Evolutionary conservation across 2,797 vertebrate species (phyloP).

Genomic region (Anomalospiza imberbis): DNA sequence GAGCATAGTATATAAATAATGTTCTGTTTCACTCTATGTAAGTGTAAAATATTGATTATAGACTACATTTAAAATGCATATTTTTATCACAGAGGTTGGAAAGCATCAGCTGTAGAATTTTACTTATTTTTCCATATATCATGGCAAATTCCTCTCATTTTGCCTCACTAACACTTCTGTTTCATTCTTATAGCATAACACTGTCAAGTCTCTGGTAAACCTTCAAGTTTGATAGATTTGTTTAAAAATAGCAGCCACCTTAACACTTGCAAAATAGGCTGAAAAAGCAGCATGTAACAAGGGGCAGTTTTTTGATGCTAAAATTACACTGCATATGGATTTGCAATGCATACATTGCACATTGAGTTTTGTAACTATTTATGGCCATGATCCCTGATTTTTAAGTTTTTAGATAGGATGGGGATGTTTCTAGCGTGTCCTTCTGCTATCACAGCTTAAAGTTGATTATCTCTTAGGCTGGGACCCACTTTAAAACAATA

Average conservation of each 20-base stretch:
- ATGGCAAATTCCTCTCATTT: neutral
- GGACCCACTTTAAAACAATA: neutral
- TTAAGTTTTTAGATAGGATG: neutral
- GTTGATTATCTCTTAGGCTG: neutral
- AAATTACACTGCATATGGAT: constrained; percentile 43
- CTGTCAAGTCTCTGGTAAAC: constrained; percentile 48
- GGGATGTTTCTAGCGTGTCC: neutral
- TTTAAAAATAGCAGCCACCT: constrained; percentile 59
- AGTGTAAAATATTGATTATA: constrained; percentile 10
- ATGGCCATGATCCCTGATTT: neutral
- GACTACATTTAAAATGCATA: neutral
- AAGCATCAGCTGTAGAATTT: neutral
- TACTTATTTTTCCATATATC: neutral
- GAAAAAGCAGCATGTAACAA: constrained; percentile 38
- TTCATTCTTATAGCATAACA: constrained; percentile 33
- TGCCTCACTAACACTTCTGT: neutral
- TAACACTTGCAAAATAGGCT: constrained; percentile 41
- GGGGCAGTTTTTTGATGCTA: constrained; percentile 49
- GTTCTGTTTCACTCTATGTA: neutral
- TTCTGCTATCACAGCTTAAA: neutral
- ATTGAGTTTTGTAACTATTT: neutral
- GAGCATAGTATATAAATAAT: neutral
- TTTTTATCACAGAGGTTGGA: neutral
- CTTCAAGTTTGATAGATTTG: constrained; percentile 48
- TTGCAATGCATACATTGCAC: neutral